Conservation (phyloP, 2,888 invertebrate species). For the Chelonus formosanus region DNA sequence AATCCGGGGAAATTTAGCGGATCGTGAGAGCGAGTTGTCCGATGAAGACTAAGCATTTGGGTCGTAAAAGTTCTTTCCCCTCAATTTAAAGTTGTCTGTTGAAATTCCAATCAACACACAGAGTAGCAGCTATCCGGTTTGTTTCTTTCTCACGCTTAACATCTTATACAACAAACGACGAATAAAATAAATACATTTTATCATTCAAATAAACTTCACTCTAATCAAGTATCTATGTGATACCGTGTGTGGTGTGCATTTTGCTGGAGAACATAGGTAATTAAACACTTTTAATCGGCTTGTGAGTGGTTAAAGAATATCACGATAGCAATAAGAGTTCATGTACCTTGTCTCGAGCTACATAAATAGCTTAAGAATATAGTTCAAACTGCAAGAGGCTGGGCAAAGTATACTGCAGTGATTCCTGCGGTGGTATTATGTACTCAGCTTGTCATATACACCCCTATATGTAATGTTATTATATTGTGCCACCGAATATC, state of each 20-base stretch:
- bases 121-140: not conserved
- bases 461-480: conserved; percentile 20
- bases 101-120: conserved; percentile 18
- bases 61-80: not conserved
- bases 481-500: conserved; percentile 27
- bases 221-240: too few relatives aligned
- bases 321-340: conserved; percentile 31
- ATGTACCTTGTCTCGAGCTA: conserved; percentile 19
- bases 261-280: too few relatives aligned
- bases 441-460: conserved; percentile 13
- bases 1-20: conserved; percentile 12
- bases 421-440: conserved; percentile 22
- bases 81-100: not conserved
- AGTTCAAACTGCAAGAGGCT: not conserved
- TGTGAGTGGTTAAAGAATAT: conserved; percentile 47
- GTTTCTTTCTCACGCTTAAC: conserved; percentile 9
- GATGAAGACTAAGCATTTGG: not conserved
- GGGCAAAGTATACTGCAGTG: conserved; percentile 19
- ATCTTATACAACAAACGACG: not conserved
- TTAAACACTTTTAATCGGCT: conserved; percentile 55
- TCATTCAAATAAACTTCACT: conserved; percentile 12
- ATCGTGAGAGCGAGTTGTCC: conserved; percentile 13
- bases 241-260: too few relatives aligned
- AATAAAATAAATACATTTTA: conserved; percentile 13
- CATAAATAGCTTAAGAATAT: conserved; percentile 7